Base-by-base conservation (phyloP, 1,140 invertebrate genomes). In the Drosophila lacteicornis region DNA sequence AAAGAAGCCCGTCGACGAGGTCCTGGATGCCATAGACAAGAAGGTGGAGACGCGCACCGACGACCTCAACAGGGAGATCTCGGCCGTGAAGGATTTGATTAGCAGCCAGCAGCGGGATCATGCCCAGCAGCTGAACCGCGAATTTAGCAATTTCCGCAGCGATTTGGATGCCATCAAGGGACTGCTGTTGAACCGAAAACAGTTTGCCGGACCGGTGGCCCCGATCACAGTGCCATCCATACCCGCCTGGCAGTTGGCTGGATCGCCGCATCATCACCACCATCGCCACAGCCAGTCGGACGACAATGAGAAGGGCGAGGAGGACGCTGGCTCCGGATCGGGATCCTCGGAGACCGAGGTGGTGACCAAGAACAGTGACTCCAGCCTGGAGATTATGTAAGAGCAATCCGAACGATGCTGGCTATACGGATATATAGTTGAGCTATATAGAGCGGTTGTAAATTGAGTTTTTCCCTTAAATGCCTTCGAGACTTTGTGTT, bases 161-260 rank as follows among this genome's bases (percentile, higher is more conserved):
- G 96, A 97, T 91, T 94, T 97, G 68, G 94, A 96, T 71, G 96
- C 96, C 77, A 94, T 97, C 40, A 97, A 97, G 92, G 96, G 96
- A 56, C 94, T 97, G 73, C 92, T 97, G 49, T 92, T 97, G 27
- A 96, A 96, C 84, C 95, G 96, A 77, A 96, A 96, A 92, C 96
- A 97, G 92, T 97, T 97, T 90, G 95, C 96, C 17, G 93, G 94
- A 0, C 93, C 94, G 6, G 71, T 91, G 17, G 69, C 79, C 4
- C 94, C 95, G 3, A 95, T 95, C 12, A 38, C 86, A n/a, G 78
- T 91, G 27, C 95, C 95, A 11, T 96, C 96, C 2, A 96, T 97
- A 69, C 96, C 96, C 27, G 94, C 95, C 11, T 97, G 96, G 96
- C 96, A 97, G 91, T 93, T 96, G 42, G 94, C 94, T 19, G 74